Conservation (phyloP, 1,140 invertebrate genomes). For the Zaprionus capensis region DNA sequence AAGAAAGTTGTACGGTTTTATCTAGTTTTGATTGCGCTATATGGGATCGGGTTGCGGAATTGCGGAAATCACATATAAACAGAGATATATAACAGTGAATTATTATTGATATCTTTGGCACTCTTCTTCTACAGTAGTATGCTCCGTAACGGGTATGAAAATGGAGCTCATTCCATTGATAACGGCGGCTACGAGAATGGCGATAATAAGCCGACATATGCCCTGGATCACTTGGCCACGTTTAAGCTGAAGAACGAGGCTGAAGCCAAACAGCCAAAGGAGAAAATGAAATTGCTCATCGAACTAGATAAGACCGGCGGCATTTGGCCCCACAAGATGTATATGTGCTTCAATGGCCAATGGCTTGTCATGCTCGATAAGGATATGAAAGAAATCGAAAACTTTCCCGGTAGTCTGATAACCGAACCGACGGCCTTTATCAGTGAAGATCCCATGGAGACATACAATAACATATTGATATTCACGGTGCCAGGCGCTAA, state of each 20-base stretch:
- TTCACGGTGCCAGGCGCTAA: constrained; percentile 76
- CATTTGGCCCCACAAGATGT: constrained; percentile 82
- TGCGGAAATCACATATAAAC: neutral
- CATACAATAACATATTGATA: constrained; percentile 73
- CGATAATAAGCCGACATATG: constrained; percentile 77
- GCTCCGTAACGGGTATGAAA: constrained; percentile 74
- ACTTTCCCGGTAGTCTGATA: constrained; percentile 76
- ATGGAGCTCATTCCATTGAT: constrained; percentile 51
- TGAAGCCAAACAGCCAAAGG: constrained; percentile 71
- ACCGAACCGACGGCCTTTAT: constrained; percentile 77
- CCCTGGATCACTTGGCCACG: constrained; percentile 76
- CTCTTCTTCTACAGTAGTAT: constrained; percentile 47
- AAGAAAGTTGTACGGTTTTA: neutral
- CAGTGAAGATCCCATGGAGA: constrained; percentile 72
- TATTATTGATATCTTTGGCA: constrained; percentile 4
- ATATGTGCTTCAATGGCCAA: constrained; percentile 78
- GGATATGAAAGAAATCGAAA: constrained; percentile 80
- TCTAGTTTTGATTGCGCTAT: neutral
- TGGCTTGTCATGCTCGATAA: constrained; percentile 80
- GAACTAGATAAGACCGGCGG: constrained; percentile 75
- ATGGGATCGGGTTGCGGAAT: too few relatives aligned
- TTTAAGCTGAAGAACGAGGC: constrained; percentile 77
- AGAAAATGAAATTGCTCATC: constrained; percentile 76
- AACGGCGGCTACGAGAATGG: constrained; percentile 37
- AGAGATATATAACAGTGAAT: neutral